Base-by-base conservation (phyloP, 2,888 invertebrate genomes). In the Anthophora plumipes region DNA sequence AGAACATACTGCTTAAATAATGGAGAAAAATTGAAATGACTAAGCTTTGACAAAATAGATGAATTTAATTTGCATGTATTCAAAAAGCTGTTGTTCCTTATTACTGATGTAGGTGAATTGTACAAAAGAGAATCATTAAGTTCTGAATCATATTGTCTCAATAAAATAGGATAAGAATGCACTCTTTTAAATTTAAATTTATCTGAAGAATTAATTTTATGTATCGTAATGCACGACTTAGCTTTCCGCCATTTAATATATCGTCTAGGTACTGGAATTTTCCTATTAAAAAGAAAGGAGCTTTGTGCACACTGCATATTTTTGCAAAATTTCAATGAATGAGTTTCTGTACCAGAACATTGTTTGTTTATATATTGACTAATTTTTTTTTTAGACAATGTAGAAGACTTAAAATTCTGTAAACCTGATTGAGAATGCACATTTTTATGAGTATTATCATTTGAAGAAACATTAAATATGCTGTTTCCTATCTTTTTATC, bases 231-330 rank as follows among this genome's bases (percentile, higher is more conserved):
- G 46, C 88, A 92, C 1, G 92, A 92, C 46, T 89, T 90, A 14
- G 88, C 88, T 82, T 86, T 91, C 63, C 83, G 89, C 90, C 90
- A 92, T 12, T 88, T 90, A 17, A 90, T 76, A 54, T 90, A 90
- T 11, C 90, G 88, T 43, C 83, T 85, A 2, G 90, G 87, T 41
- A 83, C 81, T 39, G 70, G 41, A 8, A 84, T 69, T 66, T 89
- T 89, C 68, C 86, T 90, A 31, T 43, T 82, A 12, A 76, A 46
- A 46, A 80, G 69, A 0, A 85, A 66, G 31, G 78, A 60, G 50
- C 55, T 84, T 17, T 69, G 75, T 50, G 57, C 37, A n/a, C 61
- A 85, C 17, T 84, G 76, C 43, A 59, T 31, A 46, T 59, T 76
- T 61, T 80, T 80, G 22, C 50, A 71, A 73, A 71, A 69, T 59